These are phyloP conservation scores for Crypturellus undulatus DNA, from an alignment of 2,113 vertebrate genomes.

Conservation along the genomic window DNA sequence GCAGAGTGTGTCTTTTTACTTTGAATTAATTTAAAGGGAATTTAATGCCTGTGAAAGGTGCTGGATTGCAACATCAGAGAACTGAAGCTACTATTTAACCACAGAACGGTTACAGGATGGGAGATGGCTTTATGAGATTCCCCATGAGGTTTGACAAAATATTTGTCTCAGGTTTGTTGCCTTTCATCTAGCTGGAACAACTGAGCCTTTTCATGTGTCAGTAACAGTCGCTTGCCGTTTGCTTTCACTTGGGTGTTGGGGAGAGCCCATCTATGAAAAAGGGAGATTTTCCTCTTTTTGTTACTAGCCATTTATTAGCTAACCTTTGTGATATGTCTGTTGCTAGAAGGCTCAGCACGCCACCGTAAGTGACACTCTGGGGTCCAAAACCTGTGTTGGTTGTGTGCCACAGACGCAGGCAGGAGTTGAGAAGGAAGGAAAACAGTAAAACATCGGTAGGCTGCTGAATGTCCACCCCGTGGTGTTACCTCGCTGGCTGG, in stretches of 20 bases:
- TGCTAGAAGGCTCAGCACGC: background rate
- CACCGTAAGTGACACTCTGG: background rate
- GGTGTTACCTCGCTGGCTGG: background rate
- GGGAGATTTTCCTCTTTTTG: background rate
- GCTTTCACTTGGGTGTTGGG: background rate
- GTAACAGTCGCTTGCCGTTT: background rate
- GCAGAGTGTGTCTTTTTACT: slow-evolving; percentile 67
- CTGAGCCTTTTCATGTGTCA: background rate
- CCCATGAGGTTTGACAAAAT: background rate
- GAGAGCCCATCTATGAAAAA: background rate
- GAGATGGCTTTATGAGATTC: slow-evolving; percentile 45
- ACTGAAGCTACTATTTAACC: slow-evolving; percentile 67
- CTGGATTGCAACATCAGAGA: slow-evolving; percentile 74
- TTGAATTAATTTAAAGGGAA: slow-evolving; percentile 78
- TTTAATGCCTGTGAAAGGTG: slow-evolving; percentile 71
- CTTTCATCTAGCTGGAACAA: slow-evolving; percentile 16
- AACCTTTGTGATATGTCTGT: background rate
- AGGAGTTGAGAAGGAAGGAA: background rate
- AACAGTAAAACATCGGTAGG: background rate
- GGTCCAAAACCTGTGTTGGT: background rate
- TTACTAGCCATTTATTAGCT: background rate
- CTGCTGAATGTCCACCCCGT: too few relatives aligned
- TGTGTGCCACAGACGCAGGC: background rate
- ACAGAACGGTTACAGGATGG: slow-evolving; percentile 52
- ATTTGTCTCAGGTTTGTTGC: background rate